These are phyloP conservation scores for Adineta ricciae DNA, from an alignment of 2,888 invertebrate genomes.

Conservation along the genomic window DNA sequence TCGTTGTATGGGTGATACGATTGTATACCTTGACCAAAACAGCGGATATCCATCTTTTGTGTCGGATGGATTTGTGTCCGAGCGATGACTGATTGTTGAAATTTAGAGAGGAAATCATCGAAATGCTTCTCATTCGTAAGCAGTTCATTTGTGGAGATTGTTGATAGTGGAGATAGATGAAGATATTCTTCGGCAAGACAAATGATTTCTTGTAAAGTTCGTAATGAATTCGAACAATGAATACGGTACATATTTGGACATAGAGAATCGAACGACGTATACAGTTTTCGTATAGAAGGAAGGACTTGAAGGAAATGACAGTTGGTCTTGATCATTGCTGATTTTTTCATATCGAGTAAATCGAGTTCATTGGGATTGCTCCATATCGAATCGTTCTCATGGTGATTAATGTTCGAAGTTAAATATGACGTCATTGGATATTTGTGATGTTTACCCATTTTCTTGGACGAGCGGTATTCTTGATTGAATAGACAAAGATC, in stretches of 20 bases:
- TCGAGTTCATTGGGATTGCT: background rate
- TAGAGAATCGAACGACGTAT: background rate
- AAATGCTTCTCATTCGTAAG: background rate
- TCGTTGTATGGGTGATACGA: background rate
- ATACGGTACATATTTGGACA: background rate
- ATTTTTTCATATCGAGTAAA: background rate
- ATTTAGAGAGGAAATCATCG: background rate
- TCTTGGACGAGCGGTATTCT: background rate
- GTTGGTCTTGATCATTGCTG: background rate
- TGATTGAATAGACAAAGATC: background rate
- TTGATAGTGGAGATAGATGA: background rate
- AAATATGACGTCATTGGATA: background rate
- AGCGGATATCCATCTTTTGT: background rate
- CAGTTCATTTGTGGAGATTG: background rate
- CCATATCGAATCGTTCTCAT: background rate
- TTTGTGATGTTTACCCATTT: background rate
- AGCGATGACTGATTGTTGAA: background rate
- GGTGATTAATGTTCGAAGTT: background rate
- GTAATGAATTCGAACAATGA: background rate
- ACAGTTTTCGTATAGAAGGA: background rate
- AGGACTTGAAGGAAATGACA: background rate
- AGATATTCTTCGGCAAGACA: background rate
- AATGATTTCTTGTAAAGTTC: conserved; percentile 2
- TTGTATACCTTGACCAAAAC: background rate
- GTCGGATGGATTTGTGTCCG: background rate